Conservation (phyloP, 1,140 invertebrate genomes). For the Sweltsa coloradensis region DNA sequence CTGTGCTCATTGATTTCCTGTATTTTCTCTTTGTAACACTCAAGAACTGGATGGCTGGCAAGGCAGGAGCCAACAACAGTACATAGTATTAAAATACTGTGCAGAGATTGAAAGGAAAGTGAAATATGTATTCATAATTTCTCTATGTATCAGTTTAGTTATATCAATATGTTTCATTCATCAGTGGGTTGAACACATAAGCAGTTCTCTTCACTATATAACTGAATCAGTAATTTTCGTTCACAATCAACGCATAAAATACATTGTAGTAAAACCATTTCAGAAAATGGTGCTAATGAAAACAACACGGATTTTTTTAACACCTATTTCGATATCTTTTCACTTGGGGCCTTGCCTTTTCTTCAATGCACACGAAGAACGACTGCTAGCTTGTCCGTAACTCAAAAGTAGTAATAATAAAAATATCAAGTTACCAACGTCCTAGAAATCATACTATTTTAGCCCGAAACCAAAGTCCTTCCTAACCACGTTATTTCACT, state of each 20-base stretch:
- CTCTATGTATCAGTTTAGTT: not conserved
- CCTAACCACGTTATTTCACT: no score
- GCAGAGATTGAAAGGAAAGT: conserved; percentile 9
- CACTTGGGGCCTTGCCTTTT: not conserved
- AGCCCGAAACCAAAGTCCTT: no score
- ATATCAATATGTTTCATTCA: not conserved
- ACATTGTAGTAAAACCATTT: not conserved
- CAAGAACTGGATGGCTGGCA: not conserved
- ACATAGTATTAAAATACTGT: conserved; percentile 9
- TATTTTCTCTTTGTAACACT: no score
- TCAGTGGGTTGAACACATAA: not conserved
- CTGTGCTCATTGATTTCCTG: no score
- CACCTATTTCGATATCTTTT: not conserved
- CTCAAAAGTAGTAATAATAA: not conserved
- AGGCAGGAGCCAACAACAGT: conserved; percentile 1
- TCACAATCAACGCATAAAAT: not conserved
- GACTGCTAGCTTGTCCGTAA: not conserved
- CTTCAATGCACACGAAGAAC: not conserved
- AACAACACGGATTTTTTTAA: not conserved
- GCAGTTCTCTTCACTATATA: not conserved
- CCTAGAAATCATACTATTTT: not conserved
- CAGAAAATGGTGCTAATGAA: not conserved
- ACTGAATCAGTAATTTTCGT: not conserved
- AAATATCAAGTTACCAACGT: not conserved
- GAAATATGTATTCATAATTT: conserved; percentile 1